These are phyloP conservation scores for Nemotelus nigrinus DNA, from an alignment of 2,888 invertebrate genomes.

Conservation along the genomic window DNA sequence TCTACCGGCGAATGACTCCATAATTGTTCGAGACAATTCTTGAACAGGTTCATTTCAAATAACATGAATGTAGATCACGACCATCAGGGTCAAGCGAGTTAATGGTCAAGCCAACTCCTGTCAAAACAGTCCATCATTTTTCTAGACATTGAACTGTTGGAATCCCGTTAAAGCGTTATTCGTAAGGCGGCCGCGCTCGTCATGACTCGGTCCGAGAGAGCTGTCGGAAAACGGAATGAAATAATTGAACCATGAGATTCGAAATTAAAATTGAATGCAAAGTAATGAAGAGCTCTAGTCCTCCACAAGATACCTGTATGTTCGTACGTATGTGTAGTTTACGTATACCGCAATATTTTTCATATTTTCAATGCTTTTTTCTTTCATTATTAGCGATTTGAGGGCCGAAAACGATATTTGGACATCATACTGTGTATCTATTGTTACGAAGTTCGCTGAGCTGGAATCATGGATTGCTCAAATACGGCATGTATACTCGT, in stretches of 20 bases:
- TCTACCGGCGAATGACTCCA: no score
- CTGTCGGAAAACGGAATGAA: slow-evolving; percentile 44
- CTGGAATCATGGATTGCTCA: slow-evolving; percentile 44
- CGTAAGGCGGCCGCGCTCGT: slow-evolving; percentile 4
- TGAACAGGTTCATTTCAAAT: not conserved
- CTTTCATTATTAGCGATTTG: slow-evolving; percentile 11
- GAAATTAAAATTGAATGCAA: slow-evolving; percentile 51
- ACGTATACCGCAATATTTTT: slow-evolving; percentile 18
- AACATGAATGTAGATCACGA: slow-evolving; percentile 13
- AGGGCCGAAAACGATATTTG: slow-evolving; percentile 48
- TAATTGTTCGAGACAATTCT: no score
- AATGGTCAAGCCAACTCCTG: slow-evolving; percentile 47
- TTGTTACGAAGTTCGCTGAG: slow-evolving; percentile 47
- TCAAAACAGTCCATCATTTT: slow-evolving; percentile 51
- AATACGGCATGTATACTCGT: slow-evolving; percentile 26
- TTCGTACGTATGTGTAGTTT: slow-evolving; percentile 25
- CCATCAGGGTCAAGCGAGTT: slow-evolving; percentile 18
- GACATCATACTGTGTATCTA: slow-evolving; percentile 48
- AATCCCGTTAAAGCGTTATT: slow-evolving; percentile 44
- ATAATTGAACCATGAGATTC: slow-evolving; percentile 51
- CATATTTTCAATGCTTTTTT: slow-evolving; percentile 1
- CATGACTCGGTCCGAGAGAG: slow-evolving; percentile 22
- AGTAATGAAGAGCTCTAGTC: slow-evolving; percentile 48
- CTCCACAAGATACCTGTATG: slow-evolving; percentile 19
- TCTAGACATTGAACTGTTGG: slow-evolving; percentile 45